Base-by-base conservation (phyloP, 2,113 vertebrate genomes). In the Poecile atricapillus region DNA sequence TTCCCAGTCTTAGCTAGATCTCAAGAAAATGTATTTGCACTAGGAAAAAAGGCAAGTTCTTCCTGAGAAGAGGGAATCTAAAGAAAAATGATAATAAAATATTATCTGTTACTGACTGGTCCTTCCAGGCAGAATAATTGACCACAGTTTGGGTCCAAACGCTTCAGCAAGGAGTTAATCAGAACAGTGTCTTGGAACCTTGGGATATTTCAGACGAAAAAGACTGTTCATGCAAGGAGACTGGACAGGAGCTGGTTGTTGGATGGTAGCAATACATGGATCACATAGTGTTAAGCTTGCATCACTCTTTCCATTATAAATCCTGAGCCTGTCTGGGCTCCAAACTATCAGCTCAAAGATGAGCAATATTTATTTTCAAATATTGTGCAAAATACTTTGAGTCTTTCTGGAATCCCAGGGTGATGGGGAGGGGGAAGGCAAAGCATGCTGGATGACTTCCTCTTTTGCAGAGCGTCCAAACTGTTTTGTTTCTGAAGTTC, bases 361-460 rank as follows among this genome's bases (percentile, higher is more conserved):
- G 97, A 97, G 87, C 87, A 96, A 93, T 95, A 97, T 97, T 97
- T 95, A 95, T 97, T 96, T 97, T 94, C 95, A 91, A 97, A 97
- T 96, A 96, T 82, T 97, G 88, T 96, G 81, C 75, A 94, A 97
- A 97, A 97, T 97, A 91, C 75, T 96, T 96, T 69, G 33, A 75
- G 90, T 64, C 86, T 89, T 88, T 95, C 95, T 95, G 64, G 89
- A 96, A 92, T 93, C 88, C 88, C 43, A 52, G 83, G 60, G 90
- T 79, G 82, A 85, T 52, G 59, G 37, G 62, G 33, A 46, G 37
- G 37, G 41, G 53, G 52, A 62, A 63, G 78, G 64, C 33, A 69
- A 89, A 41, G 68, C 85, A 81, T 90, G 67, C 85, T 94, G 93
- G 92, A 93, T 89, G 71, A 59, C 89, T 95, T 97, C 47, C 86